Base-by-base conservation (phyloP, 2,113 vertebrate species). In the Oceanites oceanicus region DNA sequence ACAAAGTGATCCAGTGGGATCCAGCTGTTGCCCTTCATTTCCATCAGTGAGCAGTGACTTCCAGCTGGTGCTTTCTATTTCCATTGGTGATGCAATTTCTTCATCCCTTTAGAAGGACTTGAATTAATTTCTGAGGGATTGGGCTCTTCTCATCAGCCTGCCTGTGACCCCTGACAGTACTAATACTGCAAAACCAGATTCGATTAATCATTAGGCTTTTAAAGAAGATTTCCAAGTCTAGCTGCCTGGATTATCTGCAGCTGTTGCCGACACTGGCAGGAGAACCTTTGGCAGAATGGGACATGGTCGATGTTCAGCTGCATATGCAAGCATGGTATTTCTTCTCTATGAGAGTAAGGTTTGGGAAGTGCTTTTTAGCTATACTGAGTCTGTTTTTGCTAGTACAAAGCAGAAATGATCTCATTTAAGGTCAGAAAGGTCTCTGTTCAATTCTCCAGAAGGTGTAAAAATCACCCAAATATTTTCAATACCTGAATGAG, bases 171-270 rank as follows among this genome's bases (percentile, higher is more conserved):
- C 70, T 93, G 71, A 66, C 67, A 84, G 52, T 29, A 83, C 74
- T 95, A 97, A 95, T 90, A 50, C 79, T 92, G 63, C 66, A 89
- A 93, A 88, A 67, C 14, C 73, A 93, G 84, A 73, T 73, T 78
- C 92, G 95, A 96, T 95, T 97, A 93, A 97, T 97, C 88, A 95
- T 97, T 97, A 97, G 79, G 59, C 82, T 94, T 96, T 93, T 83
- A 92, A 97, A 97, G 92, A 93, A 92, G 96, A 95, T 92, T 95
- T 94, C 55, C 14, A 65, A 77, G 50, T 81, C 85, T 52, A 70
- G 79, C 89, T 93, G 92, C 79, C 25, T 70, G 78, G 73, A 90
- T 95, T 92, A 95, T 92, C 84, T 78, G 65, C 66, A 94, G 83
- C 50, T 22, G 25, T 27, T 75, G 74, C 66, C 13, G 22, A 22